Evolutionary conservation across 2,113 vertebrate genomes (phyloP).

Genomic region (Rhinichthys klamathensis): DNA sequence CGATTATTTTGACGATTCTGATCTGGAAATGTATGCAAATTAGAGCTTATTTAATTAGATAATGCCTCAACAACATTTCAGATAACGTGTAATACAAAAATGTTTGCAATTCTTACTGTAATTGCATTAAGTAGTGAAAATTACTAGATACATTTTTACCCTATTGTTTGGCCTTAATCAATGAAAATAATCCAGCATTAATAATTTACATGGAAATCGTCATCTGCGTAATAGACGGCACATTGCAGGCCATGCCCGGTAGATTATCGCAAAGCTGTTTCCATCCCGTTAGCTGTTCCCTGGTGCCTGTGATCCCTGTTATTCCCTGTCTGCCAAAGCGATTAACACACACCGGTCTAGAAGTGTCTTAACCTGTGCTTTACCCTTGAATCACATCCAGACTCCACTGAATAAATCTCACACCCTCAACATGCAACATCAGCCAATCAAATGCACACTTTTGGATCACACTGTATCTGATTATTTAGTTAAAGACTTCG

Average conservation of each 20-base stretch:
- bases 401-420: neutral
- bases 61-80: neutral
- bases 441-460: neutral
- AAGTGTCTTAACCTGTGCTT: conserved; percentile 10
- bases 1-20: no score
- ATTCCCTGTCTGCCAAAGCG: conserved; percentile 13
- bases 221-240: neutral
- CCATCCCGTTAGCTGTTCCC: conserved; percentile 49
- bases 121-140: neutral
- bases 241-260: neutral
- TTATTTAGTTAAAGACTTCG: neutral
- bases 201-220: neutral
- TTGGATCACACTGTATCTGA: neutral
- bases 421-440: neutral
- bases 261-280: conserved; percentile 43
- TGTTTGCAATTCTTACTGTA: neutral
- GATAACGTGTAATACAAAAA: neutral
- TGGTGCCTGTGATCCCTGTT: conserved; percentile 44
- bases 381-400: conserved; percentile 10
- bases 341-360: conserved; percentile 43
- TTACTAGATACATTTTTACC: neutral
- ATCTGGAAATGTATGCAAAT: neutral
- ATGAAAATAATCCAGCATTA: neutral
- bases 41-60: neutral
- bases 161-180: neutral